These are phyloP conservation scores for Anthonomus grandis DNA, from an alignment of 1,140 invertebrate species.

Conservation along the genomic window DNA sequence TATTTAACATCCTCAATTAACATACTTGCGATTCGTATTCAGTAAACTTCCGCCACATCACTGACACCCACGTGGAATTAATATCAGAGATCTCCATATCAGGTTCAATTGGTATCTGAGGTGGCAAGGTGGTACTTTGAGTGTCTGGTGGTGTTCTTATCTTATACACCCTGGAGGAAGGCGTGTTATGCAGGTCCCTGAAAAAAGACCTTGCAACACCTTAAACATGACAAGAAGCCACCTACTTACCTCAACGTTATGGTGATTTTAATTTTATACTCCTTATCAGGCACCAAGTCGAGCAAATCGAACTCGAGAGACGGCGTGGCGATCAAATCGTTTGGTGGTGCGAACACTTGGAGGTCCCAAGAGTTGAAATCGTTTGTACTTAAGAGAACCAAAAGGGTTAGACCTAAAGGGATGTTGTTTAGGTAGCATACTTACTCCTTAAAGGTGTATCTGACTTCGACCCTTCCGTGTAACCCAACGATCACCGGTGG, in stretches of 20 bases:
- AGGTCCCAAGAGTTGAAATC: constrained; percentile 73
- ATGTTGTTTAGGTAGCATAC: constrained; percentile 10
- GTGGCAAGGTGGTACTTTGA: constrained; percentile 56
- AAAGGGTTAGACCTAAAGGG: constrained; percentile 12
- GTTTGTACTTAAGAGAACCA: constrained; percentile 59
- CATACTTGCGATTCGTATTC: constrained; percentile 66
- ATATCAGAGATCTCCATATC: constrained; percentile 68
- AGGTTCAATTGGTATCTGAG: constrained; percentile 67
- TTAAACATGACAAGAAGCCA: not conserved
- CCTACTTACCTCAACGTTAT: constrained; percentile 56
- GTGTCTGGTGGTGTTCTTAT: constrained; percentile 60
- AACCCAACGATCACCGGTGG: constrained; percentile 78
- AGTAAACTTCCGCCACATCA: constrained; percentile 78
- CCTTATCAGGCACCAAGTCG: constrained; percentile 71
- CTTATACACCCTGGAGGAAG: constrained; percentile 68
- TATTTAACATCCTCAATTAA: not conserved
- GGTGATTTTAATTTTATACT: constrained; percentile 77
- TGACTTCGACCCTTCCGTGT: constrained; percentile 76
- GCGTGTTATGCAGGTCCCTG: constrained; percentile 66
- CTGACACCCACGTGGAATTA: constrained; percentile 71
- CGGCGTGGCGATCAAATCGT: constrained; percentile 76
- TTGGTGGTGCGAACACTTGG: constrained; percentile 80
- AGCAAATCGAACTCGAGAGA: constrained; percentile 79
- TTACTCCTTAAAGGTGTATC: constrained; percentile 64
- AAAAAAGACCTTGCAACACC: not conserved